Evolutionary conservation across 2,113 vertebrate species (phyloP).

Genomic region (Heptranchias perlo): DNA sequence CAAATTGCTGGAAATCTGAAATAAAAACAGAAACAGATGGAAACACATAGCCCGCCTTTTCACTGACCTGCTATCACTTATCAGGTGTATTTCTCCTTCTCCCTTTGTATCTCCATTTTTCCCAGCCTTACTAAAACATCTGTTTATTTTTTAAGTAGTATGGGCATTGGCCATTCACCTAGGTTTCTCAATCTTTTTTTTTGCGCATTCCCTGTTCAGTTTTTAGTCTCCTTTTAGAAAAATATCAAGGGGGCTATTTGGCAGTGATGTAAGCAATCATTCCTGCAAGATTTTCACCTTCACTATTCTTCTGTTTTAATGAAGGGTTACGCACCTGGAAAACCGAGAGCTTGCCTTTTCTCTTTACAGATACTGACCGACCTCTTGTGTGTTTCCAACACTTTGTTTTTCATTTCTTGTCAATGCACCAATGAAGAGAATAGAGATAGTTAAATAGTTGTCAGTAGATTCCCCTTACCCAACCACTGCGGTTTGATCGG

Average conservation of each 20-base stretch:
- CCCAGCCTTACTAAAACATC: background rate
- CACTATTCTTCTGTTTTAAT: background rate
- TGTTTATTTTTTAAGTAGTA: background rate
- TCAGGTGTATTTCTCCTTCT: background rate
- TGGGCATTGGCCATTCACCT: background rate
- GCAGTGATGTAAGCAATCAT: no score
- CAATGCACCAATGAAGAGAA: background rate
- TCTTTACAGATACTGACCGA: background rate
- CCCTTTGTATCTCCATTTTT: background rate
- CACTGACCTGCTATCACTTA: background rate
- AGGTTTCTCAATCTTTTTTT: background rate
- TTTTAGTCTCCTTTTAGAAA: background rate
- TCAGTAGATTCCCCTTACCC: no score
- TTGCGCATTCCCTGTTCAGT: background rate
- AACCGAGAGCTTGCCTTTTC: background rate
- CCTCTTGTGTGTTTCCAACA: background rate
- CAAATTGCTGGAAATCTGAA: slow-evolving; percentile 3
- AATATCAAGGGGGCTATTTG: background rate
- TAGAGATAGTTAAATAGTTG: no score
- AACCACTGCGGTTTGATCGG: no score
- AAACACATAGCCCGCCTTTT: no score
- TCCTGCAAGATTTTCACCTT: background rate
- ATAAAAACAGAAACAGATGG: background rate
- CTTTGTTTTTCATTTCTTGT: background rate
- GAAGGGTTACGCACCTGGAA: background rate